A percentile compares a stretch with the other conserved stretches of the same genome.
Evolutionary conservation across 2,888 invertebrate genomes (phyloP).

Genomic region (Rhorus exstirpatorius): DNA sequence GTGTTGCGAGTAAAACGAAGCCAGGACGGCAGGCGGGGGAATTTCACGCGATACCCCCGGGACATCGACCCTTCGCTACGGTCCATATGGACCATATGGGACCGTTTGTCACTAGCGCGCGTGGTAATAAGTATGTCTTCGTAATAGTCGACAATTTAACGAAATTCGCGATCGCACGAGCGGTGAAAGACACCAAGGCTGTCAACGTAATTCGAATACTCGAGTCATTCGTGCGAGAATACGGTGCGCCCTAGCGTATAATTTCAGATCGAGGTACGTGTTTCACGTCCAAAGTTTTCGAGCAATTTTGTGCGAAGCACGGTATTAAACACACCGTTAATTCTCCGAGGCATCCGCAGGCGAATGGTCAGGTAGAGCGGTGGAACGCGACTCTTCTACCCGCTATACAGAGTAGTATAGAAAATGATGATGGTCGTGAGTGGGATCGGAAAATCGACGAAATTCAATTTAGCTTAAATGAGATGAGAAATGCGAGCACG

Average conservation of each 20-base stretch:
- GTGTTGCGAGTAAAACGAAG: not conserved
- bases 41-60: not conserved
- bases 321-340: slow-evolving; percentile 63
- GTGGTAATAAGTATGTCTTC: slow-evolving; percentile 10
- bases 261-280: slow-evolving; percentile 67
- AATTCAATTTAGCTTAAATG: slow-evolving; percentile 61
- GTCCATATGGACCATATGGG: not conserved
- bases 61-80: not conserved
- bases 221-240: slow-evolving; percentile 54
- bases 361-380: slow-evolving; percentile 62
- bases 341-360: slow-evolving; percentile 64
- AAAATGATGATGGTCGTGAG: slow-evolving; percentile 2
- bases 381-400: too few species aligned
- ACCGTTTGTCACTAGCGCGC: slow-evolving; percentile 15
- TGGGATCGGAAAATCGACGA: slow-evolving; percentile 3
- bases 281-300: slow-evolving; percentile 53
- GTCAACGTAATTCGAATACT: slow-evolving; percentile 15
- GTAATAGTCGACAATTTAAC: slow-evolving; percentile 25
- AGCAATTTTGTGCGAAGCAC: slow-evolving; percentile 18
- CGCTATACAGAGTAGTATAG: slow-evolving; percentile 19
- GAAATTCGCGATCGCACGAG: not conserved
- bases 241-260: slow-evolving; percentile 62
- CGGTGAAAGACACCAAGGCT: slow-evolving; percentile 11
- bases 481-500: slow-evolving; percentile 59
- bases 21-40: slow-evolving; percentile 16